phyloP scores from a whole-genome alignment of 1,140 invertebrate species.

The Tachypleus tridentatus region DNA sequence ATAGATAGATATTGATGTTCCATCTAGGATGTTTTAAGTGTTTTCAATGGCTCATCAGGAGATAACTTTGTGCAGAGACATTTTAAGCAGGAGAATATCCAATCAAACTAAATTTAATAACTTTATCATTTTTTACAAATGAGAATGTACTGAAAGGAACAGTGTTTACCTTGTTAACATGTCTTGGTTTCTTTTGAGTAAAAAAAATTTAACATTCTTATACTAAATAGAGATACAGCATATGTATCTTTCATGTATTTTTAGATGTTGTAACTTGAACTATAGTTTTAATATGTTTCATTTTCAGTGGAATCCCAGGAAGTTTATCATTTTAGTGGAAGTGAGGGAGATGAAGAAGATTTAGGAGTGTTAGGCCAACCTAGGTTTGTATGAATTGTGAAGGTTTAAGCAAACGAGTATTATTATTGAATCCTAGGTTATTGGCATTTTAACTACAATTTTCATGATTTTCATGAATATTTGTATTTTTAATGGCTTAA shows the following conservation, averaged over 20 bases:
- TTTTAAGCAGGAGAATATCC: too few relatives aligned
- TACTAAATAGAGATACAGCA: background rate
- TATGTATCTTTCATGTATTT: slow-evolving; percentile 1
- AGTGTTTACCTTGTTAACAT: too few relatives aligned
- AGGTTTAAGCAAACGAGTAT: too few relatives aligned
- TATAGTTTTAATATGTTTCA: background rate
- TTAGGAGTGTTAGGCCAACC: slow-evolving; percentile 19
- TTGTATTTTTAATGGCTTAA: background rate
- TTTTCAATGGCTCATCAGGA: too few relatives aligned
- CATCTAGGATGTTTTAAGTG: too few relatives aligned
- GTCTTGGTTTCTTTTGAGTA: too few relatives aligned
- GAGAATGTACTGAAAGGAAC: too few relatives aligned
- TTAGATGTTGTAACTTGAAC: background rate
- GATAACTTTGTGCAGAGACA: too few relatives aligned
- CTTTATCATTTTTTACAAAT: too few relatives aligned
- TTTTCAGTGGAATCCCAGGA: slow-evolving; percentile 19
- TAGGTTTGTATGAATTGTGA: background rate
- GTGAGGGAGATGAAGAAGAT: slow-evolving; percentile 34
- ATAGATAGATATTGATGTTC: too few relatives aligned
- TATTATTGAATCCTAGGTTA: too few relatives aligned
- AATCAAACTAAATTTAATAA: too few relatives aligned
- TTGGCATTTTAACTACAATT: background rate
- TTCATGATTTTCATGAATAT: background rate
- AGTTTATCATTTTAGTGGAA: slow-evolving; percentile 30
- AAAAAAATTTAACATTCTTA: background rate